A percentile compares a stretch with the other conserved stretches of the same genome.
Conservation (phyloP, 2,797 vertebrate species). For the Poeciliopsis infans region DNA sequence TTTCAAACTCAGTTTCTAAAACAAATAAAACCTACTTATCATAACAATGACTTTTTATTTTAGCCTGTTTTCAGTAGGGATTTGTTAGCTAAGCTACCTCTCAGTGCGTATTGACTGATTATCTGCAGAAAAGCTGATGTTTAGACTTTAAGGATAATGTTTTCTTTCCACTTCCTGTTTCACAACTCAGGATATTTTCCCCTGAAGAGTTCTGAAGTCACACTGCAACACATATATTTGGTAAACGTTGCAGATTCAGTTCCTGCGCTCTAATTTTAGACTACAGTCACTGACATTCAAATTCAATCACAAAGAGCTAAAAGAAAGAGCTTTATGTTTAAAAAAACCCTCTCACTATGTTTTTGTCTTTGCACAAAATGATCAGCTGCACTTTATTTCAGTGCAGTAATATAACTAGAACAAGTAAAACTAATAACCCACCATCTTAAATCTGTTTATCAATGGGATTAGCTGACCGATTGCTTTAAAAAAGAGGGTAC, state of each 20-base stretch:
- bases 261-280: background rate
- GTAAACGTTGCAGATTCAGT: background rate
- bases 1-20: background rate
- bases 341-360: background rate
- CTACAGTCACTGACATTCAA: background rate
- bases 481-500: background rate
- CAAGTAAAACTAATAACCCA: background rate
- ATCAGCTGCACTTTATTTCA: background rate
- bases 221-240: background rate
- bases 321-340: background rate
- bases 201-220: background rate
- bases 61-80: background rate
- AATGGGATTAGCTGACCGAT: background rate
- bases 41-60: background rate
- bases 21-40: background rate
- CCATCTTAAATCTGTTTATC: background rate
- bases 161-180: background rate
- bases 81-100: background rate
- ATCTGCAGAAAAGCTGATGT: constrained; percentile 7
- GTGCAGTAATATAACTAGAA: background rate
- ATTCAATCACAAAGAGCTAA: background rate
- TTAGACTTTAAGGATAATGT: constrained; percentile 2
- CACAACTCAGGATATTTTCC: background rate
- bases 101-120: background rate
- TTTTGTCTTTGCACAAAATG: background rate